These are phyloP conservation scores for Meiosimyza decipiens DNA, from an alignment of 2,888 invertebrate genomes.

Conservation along the genomic window DNA sequence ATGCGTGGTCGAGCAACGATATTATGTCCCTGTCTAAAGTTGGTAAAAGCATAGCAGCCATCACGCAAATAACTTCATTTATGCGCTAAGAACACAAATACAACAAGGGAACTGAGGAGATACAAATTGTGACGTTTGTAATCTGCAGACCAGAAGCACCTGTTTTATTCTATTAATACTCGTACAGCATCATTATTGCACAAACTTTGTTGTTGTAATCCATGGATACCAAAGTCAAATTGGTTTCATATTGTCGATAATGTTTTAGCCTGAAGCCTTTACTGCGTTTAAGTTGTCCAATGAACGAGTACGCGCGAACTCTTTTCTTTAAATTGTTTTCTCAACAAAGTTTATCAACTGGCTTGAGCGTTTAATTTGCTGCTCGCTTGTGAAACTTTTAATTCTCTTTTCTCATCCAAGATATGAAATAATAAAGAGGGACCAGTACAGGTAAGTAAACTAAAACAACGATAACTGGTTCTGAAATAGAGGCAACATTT, in stretches of 20 bases:
- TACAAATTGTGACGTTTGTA: no score
- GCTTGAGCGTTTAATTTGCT: neutral
- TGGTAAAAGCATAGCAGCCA: constrained; percentile 1
- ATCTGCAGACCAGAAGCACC: constrained; percentile 29
- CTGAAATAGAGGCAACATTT: no score
- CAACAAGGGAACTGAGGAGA: no score
- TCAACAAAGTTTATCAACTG: neutral
- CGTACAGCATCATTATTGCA: neutral
- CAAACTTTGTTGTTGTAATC: neutral
- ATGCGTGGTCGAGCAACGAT: no score
- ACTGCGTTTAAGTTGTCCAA: constrained; percentile 23
- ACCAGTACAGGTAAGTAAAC: no score
- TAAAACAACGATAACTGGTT: no score
- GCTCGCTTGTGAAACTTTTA: neutral
- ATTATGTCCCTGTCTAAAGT: no score
- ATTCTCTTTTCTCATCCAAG: no score
- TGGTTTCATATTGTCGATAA: constrained; percentile 3
- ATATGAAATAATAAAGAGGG: no score
- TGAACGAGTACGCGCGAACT: neutral
- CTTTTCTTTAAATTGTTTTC: constrained; percentile 11
- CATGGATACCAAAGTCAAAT: no score
- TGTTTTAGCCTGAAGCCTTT: constrained; percentile 23
- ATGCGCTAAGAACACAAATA: constrained; percentile 5
- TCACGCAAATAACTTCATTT: constrained; percentile 35
- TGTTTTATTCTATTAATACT: constrained; percentile 28